Conservation (phyloP, 2,113 vertebrate genomes). For the Agapornis roseicollis region DNA sequence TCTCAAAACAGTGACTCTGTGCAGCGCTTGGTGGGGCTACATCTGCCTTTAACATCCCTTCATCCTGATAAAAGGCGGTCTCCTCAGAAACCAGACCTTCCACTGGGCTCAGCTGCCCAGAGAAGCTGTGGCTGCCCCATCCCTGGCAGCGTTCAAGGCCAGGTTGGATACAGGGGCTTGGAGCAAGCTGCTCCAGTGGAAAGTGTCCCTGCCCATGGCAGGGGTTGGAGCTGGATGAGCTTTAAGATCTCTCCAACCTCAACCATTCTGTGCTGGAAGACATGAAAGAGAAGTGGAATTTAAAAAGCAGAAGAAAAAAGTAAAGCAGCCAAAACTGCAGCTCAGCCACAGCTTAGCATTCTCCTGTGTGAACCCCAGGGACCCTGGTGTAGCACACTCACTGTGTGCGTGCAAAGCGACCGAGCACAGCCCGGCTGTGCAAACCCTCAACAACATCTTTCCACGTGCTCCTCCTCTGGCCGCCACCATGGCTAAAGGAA, state of each 20-base stretch:
- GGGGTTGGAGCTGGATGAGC: neutral
- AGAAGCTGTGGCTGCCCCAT: neutral
- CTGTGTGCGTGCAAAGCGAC: rapidly evolving
- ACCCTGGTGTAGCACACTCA: rapidly evolving
- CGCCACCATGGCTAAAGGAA: neutral
- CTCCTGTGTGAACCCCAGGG: rapidly evolving
- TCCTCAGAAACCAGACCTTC: neutral
- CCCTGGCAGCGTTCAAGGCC: neutral
- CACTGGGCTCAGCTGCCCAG: neutral
- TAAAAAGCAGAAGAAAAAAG: neutral
- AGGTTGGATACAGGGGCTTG: neutral
- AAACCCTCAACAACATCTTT: rapidly evolving
- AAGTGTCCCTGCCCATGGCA: neutral
- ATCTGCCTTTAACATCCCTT: neutral
- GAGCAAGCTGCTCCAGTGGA: neutral
- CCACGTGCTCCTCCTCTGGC: neutral
- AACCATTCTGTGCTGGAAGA: neutral
- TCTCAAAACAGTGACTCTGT: rapidly evolving
- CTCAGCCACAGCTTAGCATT: rapidly evolving
- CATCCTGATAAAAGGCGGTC: rapidly evolving
- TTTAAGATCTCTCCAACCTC: neutral
- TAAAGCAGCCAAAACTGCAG: neutral
- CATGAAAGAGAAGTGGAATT: rapidly evolving
- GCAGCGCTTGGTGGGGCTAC: neutral
- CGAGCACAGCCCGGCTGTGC: rapidly evolving